These are phyloP conservation scores for Drosophila simulans DNA, from an alignment of 1,140 invertebrate species.

Conservation along the genomic window DNA sequence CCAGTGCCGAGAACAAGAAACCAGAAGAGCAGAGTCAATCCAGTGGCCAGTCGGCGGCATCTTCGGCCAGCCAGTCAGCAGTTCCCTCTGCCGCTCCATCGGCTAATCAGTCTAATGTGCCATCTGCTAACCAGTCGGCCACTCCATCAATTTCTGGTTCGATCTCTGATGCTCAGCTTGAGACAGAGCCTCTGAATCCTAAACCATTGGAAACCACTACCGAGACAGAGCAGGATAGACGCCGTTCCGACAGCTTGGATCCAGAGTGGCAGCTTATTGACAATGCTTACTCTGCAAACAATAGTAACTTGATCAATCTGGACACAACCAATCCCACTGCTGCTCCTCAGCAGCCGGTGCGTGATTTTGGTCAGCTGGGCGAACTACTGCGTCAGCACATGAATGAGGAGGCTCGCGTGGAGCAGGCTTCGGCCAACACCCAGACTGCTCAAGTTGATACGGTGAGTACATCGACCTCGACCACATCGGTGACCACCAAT, in stretches of 20 bases:
- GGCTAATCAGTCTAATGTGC: neutral
- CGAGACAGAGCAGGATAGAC: slow-evolving; percentile 12
- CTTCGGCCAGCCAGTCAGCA: slow-evolving; percentile 4
- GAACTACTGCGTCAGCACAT: slow-evolving; percentile 66
- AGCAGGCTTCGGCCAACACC: slow-evolving; percentile 58
- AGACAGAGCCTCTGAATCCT: slow-evolving; percentile 19
- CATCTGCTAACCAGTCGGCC: neutral
- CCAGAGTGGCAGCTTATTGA: slow-evolving; percentile 76
- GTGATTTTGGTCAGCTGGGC: slow-evolving; percentile 54
- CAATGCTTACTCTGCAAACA: slow-evolving; percentile 35
- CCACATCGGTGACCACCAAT: slow-evolving; percentile 56
- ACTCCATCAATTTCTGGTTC: slow-evolving; percentile 21
- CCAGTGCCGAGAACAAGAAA: slow-evolving; percentile 17
- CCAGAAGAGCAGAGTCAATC: slow-evolving; percentile 28
- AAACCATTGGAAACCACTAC: neutral
- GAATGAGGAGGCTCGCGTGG: slow-evolving; percentile 57
- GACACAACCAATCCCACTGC: slow-evolving; percentile 22
- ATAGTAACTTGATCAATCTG: slow-evolving; percentile 60
- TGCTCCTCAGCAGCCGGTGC: slow-evolving; percentile 26
- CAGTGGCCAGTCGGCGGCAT: slow-evolving; percentile 9
- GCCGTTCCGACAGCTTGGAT: slow-evolving; percentile 65
- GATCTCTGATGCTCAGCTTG: slow-evolving; percentile 12
- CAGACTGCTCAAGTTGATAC: slow-evolving; percentile 61
- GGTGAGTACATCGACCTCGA: slow-evolving; percentile 64
- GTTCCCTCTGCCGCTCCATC: slow-evolving; percentile 9